phyloP scores from a whole-genome alignment of 2,797 vertebrate species.

The Leucoraja ocellata region DNA sequence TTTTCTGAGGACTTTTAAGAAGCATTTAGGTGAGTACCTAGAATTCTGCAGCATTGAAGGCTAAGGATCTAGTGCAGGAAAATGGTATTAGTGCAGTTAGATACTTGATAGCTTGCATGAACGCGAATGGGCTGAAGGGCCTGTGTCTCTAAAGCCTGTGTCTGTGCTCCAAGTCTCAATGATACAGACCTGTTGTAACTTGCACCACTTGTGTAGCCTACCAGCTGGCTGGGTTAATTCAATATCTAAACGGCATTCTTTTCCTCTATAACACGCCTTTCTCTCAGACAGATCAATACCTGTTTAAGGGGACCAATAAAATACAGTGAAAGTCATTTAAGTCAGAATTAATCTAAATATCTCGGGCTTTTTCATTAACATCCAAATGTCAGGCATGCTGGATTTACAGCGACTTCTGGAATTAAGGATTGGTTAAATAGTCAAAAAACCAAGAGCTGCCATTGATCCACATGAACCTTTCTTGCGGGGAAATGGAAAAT shows the following conservation, averaged over 20 bases:
- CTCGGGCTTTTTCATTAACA: slow-evolving; percentile 4
- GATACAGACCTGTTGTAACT: not conserved
- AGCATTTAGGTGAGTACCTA: no score
- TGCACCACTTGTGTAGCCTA: not conserved
- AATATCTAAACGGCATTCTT: not conserved
- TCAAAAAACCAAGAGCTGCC: not conserved
- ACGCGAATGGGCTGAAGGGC: no score
- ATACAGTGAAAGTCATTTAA: not conserved
- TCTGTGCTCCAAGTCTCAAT: no score
- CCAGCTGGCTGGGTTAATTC: not conserved
- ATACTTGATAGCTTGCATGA: no score
- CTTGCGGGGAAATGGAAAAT: not conserved
- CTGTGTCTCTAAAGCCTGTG: no score
- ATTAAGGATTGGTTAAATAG: not conserved
- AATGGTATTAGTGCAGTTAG: no score
- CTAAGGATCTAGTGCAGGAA: no score
- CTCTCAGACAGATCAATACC: not conserved
- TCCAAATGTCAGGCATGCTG: not conserved
- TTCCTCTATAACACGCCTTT: not conserved
- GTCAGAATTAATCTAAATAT: not conserved
- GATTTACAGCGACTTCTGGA: not conserved
- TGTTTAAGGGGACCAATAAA: not conserved
- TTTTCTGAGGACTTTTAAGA: no score
- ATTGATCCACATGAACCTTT: not conserved
- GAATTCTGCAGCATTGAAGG: no score